phyloP scores from a whole-genome alignment of 2,113 vertebrate species.

The Microcebus ravelobensis region DNA sequence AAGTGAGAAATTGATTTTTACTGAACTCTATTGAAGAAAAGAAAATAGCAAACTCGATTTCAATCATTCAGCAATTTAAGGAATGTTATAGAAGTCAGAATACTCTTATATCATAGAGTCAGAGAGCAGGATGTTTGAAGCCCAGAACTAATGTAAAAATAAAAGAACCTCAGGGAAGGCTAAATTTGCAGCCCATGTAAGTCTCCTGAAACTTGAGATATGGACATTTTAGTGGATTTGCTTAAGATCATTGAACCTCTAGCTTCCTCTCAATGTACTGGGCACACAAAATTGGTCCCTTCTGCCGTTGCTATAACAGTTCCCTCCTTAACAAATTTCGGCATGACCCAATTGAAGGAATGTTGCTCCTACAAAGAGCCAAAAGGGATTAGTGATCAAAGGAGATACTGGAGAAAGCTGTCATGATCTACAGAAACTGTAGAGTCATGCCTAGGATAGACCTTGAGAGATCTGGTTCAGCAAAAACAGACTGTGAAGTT shows the following conservation, averaged over 20 bases:
- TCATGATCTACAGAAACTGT: not conserved
- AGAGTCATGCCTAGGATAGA: not conserved
- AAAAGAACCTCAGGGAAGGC: not conserved
- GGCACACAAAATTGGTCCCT: rapidly evolving
- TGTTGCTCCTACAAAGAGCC: not conserved
- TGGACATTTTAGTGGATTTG: not conserved
- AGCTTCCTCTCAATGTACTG: not conserved
- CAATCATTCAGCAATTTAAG: not conserved
- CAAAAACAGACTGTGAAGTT: not conserved
- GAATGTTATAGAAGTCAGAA: not conserved
- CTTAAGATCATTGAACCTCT: not conserved
- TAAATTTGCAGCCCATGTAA: not conserved
- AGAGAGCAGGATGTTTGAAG: not conserved
- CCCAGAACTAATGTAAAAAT: not conserved
- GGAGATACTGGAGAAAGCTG: not conserved
- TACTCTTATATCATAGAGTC: not conserved
- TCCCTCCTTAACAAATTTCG: not conserved
- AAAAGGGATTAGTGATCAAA: not conserved
- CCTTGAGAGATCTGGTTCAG: not conserved
- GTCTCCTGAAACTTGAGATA: not conserved
- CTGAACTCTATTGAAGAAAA: not conserved
- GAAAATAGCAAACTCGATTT: not conserved
- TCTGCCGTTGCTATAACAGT: not conserved
- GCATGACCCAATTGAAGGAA: not conserved
- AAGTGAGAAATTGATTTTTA: not conserved